A percentile compares a stretch with the other conserved stretches of the same genome.
Conservation (phyloP, 2,888 invertebrate genomes). For the Cantharis flavilabris region DNA sequence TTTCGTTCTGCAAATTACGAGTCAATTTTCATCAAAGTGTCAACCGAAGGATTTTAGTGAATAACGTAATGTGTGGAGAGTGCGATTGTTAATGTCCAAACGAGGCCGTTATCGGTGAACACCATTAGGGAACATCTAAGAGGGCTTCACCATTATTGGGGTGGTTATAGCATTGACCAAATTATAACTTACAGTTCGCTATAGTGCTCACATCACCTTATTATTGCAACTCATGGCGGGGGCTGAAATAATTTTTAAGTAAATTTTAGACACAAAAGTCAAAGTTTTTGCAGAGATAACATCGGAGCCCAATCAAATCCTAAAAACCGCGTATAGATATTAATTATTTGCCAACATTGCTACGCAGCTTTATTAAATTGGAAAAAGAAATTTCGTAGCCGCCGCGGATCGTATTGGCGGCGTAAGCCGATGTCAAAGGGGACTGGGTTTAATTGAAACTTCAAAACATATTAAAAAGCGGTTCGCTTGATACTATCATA, state of each 20-base stretch:
- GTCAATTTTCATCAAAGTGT: slow-evolving; percentile 24
- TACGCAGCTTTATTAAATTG: slow-evolving; percentile 49
- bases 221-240: slow-evolving; percentile 30
- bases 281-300: background rate
- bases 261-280: background rate
- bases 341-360: slow-evolving; percentile 48
- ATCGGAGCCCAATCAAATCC: slow-evolving; percentile 20
- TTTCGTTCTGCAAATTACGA: background rate
- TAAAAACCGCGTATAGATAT: slow-evolving; percentile 38
- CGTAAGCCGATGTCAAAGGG: slow-evolving; percentile 47
- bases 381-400: slow-evolving; percentile 49
- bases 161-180: slow-evolving; percentile 47
- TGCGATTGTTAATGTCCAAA: slow-evolving; percentile 37
- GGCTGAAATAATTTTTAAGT: slow-evolving; percentile 3
- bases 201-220: slow-evolving; percentile 46
- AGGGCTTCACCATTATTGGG: slow-evolving; percentile 38
- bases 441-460: slow-evolving; percentile 50
- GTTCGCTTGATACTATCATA: slow-evolving; percentile 24
- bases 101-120: slow-evolving; percentile 39
- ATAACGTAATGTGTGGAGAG: slow-evolving; percentile 22
- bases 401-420: slow-evolving; percentile 45
- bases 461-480: slow-evolving; percentile 48
- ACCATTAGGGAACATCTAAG: slow-evolving; percentile 48
- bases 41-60: slow-evolving; percentile 14
- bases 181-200: slow-evolving; percentile 52